Evolutionary conservation across 37 sponge, comb jelly and placozoan species (phyloP), one percentile per base, ranked within the genome.

Genomic region (Aphrocallistes beatrix): DNA sequence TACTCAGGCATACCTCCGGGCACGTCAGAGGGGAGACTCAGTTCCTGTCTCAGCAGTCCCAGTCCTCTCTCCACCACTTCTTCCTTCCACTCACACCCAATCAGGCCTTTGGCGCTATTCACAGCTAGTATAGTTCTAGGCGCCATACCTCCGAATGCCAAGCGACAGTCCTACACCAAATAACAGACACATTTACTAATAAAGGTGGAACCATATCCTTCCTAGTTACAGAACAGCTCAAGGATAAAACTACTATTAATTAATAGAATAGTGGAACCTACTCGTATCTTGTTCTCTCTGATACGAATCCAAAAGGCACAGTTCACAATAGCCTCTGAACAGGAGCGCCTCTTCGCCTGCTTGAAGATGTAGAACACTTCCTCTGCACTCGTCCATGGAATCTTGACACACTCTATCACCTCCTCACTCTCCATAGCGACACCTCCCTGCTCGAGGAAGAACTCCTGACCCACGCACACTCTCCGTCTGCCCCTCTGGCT

Each of bases 1-100:
- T 90, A 94, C 82, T 92, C 93, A 0, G 89, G 86, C 93, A 91
- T 94, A 13, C 95, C 95, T 3, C 95, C 95, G 30, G 93, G 91
- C 0, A 84, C 95, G 69, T 87, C 83, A 39, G 82, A 36, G 3
- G 88, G n/a, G 36, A 92, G 81, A 10, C 51, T 82, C 23, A 94
- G 84, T 28, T 94, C 95, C 34, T 88, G 51, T 0, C 82, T 50
- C 34, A 94, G 89, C n/a, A 84, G 51, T 32, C 37, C 36, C 21
- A 82, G 51, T 0, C 87, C 91, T 21, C 83, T 83, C 23, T 82
- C 37, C 36, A 89, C n/a, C 49, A 89, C 47, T 0, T 45, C 37
- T 21, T 86, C 87, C 42, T 82, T 40, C 95, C 95, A 94, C 34
- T 37, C 37, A 82, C 93, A 91, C 39, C 93, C 95, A 82, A 83